Evolutionary conservation across 2,888 invertebrate species (phyloP), one percentile per base, ranked within the genome.

Genomic region (Phaedon cochleariae): DNA sequence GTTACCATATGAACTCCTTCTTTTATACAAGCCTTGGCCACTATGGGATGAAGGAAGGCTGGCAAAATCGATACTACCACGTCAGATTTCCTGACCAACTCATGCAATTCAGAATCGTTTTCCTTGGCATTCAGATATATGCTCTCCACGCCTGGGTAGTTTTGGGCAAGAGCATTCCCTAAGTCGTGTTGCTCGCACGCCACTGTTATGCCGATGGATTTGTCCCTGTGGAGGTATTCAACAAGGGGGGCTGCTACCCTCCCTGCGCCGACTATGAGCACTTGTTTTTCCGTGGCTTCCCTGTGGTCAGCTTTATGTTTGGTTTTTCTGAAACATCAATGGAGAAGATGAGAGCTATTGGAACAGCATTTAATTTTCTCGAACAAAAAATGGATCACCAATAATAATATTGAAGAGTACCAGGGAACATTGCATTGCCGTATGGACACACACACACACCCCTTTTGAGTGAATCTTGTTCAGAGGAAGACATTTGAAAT

Each of bases 201-300:
- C 2, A 98, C 89, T 6, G 93, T 93, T 29, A 98, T 90, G n/a
- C 89, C 88, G 20, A 96, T 86, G 68, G 91, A 90, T 70, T 90
- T 88, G 77, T 96, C 94, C 57, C 95, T 87, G 62, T 94, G 89
- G 26, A 99, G 86, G 85, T 98, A 99, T 81, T 99, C 98, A 0
- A 99, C 94, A 0, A 98, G 87, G 0, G 99, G 99, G 0, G 93
- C 92, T 0, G 96, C 92, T 0, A 99, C 98, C 79, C 83, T 74
- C 0, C 99, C 99, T 37, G 98, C 97, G 0, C 99, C 99, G 10
- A 99, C 86, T 1, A 99, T 92, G 9, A 98, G 87, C 0, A 97
- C 93, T 61, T 90, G 88, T 72, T 91, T 91, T 74, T 78, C 74
- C 12, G 72, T 64, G 20, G 63, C 67, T 9, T 67, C 66, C 51